Base-by-base conservation (phyloP, 53 echinoderm and acorn worm genomes). In the Temnopleurus reevesii region DNA sequence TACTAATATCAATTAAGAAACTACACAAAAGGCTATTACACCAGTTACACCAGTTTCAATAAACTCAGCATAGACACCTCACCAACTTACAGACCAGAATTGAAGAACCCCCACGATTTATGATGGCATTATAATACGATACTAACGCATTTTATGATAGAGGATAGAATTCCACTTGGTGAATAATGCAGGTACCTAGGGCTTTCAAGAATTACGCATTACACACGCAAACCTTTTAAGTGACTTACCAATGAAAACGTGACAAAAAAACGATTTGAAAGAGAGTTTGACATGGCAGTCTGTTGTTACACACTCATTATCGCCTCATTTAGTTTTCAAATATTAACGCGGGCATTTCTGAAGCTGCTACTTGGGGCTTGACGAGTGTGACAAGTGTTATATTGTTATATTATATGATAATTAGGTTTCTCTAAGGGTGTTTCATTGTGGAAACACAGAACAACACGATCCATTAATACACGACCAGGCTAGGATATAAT, bases 291-390 rank as follows among this genome's bases (percentile, higher is more conserved):
- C 71, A 71, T 5, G 65, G 36, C 71, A 38, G 36, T 17, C 71
- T 71, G 36, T 41, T 71, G 71, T 38, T 38, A 38, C 34, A 71
- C 36, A 79, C 46, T 79, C 46, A 79, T 79, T 79, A 79, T 51
- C 35, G 55, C 55, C 83, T 35, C 83, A 83, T 83, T 83, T 55
- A 83, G 35, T 36, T 83, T 55, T 83, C 83, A 83, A 83, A 83
- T 83, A 83, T 83, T 83, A 83, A 83, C 83, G 83, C 83, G 55
- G 55, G 34, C 9, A 82, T 71, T 71, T 71, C 6, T 71, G 71
- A 71, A 71, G 71, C 36, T 38, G 71, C 36, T 71, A 71, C 71
- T 71, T 41, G 80, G 51, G 80, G 51, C 43, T 80, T 46, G 46
- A 80, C 80, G 31, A 46, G 80, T 26, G 51, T 79, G 79, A 49